phyloP scores from a whole-genome alignment of 2,113 vertebrate genomes.

The Blennius ocellaris region DNA sequence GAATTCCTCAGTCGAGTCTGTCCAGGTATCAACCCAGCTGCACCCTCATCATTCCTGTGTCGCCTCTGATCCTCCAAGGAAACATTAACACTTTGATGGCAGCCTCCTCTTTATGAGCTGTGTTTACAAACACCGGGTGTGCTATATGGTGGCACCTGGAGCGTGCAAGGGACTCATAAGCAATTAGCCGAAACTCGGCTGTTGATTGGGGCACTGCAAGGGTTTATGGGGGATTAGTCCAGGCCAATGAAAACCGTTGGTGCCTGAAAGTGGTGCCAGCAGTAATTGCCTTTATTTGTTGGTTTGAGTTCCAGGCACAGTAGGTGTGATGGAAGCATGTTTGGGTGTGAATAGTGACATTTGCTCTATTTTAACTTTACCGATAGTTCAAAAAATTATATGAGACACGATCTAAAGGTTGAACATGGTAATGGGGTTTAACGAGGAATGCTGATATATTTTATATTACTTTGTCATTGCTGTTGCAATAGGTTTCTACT shows the following conservation, averaged over 20 bases:
- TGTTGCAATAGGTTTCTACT: not conserved
- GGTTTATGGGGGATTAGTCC: constrained; percentile 78
- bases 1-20: constrained; percentile 36
- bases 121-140: constrained; percentile 79
- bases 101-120: constrained; percentile 67
- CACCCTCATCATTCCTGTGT: constrained; percentile 56
- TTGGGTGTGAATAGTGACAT: constrained; percentile 28
- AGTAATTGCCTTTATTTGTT: constrained; percentile 70
- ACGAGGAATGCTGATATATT: not conserved
- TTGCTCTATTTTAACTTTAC: not conserved
- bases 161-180: constrained; percentile 77
- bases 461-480: not conserved
- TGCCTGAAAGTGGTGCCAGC: constrained; percentile 81
- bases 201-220: constrained; percentile 69
- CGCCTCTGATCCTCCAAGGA: constrained; percentile 70
- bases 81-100: constrained; percentile 77
- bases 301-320: constrained; percentile 62
- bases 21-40: constrained; percentile 76
- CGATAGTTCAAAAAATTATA: not conserved
- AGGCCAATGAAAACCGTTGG: constrained; percentile 81
- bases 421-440: not conserved
- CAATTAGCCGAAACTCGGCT: constrained; percentile 67
- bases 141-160: constrained; percentile 66
- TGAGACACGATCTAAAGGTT: not conserved
- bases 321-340: constrained; percentile 59